A percentile compares a stretch with the other conserved stretches of the same genome.
These are phyloP conservation scores for Leucophenga montana DNA, from an alignment of 2,888 invertebrate genomes.

Conservation along the genomic window DNA sequence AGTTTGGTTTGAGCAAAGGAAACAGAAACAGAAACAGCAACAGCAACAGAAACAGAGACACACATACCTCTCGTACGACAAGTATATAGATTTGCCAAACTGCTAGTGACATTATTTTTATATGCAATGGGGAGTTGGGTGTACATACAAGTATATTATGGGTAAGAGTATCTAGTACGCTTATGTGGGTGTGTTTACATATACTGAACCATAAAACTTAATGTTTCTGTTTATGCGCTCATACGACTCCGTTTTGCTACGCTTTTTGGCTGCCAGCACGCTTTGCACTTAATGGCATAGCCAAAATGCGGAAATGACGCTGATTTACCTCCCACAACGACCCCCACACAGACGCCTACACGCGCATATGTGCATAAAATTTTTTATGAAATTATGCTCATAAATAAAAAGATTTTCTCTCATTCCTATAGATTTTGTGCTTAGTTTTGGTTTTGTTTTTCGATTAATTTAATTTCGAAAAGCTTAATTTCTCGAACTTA, in stretches of 20 bases:
- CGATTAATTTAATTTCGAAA: not conserved
- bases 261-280: slow-evolving; percentile 9
- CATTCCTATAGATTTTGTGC: slow-evolving; percentile 51
- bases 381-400: slow-evolving; percentile 66
- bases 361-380: slow-evolving; percentile 41
- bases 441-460: slow-evolving; percentile 19
- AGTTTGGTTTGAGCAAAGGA: not conserved
- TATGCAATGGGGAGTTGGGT: slow-evolving; percentile 43
- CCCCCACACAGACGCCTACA: slow-evolving; percentile 32
- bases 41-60: slow-evolving; percentile 57
- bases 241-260: slow-evolving; percentile 46
- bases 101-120: slow-evolving; percentile 65
- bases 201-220: slow-evolving; percentile 63
- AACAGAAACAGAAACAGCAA: slow-evolving; percentile 9
- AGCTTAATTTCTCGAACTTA: not conserved
- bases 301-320: slow-evolving; percentile 57
- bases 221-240: slow-evolving; percentile 67
- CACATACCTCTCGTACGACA: too few species aligned
- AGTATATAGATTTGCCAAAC: slow-evolving; percentile 66
- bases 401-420: slow-evolving; percentile 56
- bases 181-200: slow-evolving; percentile 21
- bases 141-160: slow-evolving; percentile 39
- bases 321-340: slow-evolving; percentile 52
- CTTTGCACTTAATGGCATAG: slow-evolving; percentile 13
- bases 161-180: slow-evolving; percentile 19